Base-by-base conservation (phyloP, 1,140 invertebrate species). In the Diuraphis noxia region DNA sequence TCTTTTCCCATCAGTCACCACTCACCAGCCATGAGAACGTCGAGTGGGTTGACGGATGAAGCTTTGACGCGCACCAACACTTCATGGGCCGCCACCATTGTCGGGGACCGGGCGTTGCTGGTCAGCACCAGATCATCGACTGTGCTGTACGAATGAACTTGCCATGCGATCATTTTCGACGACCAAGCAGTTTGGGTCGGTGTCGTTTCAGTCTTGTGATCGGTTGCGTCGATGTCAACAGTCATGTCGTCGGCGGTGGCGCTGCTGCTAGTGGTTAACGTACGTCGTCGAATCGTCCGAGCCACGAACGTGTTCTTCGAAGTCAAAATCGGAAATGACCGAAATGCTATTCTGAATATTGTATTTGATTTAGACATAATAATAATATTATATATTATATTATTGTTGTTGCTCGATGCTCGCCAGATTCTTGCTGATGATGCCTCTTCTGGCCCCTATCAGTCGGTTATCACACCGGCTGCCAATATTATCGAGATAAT, bases 11-110 rank as follows among this genome's bases (percentile, higher is more conserved):
- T 13, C 9, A 81, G 93, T 93, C 95, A 96, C 97, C 95, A 81
- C 93, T 93, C 95, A 96, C 97, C 95, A 91, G 96, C 95, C 97
- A 99, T 98, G 84, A 95, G 95, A 23, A 98, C 94, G 94, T 99
- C 98, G 92, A 99, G 96, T 1, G 98, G 98, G 95, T 99, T 99
- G 1, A 99, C 95, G 85, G 97, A 97, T 4, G 98, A 95, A 38
- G 98, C 96, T 93, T 96, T 94, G 46, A 99, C 96, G 94, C 96
- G 95, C 23, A 99, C 95, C 8, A 99, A 94, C 38, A 99, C 94
- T 92, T 98, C 96, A 92, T 95, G 94, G 1, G 97, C 96, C 81
- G 94, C 95, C 41, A 94, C 94, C 40, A 98, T 95, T 25, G 96
- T 93, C 2, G 97, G 97, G 63, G 96, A 94, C 92, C 96, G 95